A percentile compares a stretch with the other conserved stretches of the same genome.
phyloP scores from a whole-genome alignment of 2,113 vertebrate species.

The Thalassarche chlororhynchos region DNA sequence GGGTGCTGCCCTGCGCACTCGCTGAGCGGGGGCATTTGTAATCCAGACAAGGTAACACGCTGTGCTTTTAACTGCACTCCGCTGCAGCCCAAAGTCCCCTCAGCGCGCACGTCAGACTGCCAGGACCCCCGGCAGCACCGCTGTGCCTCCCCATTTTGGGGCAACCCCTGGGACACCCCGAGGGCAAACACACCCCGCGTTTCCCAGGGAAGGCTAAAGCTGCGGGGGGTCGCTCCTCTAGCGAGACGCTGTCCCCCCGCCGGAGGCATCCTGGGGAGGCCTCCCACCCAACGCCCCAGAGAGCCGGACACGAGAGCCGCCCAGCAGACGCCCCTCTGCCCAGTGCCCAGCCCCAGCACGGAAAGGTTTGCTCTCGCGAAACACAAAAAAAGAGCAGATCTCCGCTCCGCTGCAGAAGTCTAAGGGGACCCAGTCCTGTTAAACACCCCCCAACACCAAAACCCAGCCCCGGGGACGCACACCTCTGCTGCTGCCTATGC shows the following conservation, averaged over 20 bases:
- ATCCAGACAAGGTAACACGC: not conserved
- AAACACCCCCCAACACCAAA: not conserved
- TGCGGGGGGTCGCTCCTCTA: not conserved
- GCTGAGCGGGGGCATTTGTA: not conserved
- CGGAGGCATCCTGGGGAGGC: not conserved
- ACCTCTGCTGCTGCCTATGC: not conserved
- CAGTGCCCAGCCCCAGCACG: not conserved
- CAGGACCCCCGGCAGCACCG: not conserved
- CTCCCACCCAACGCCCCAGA: not conserved
- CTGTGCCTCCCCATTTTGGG: not conserved
- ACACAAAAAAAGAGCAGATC: not conserved
- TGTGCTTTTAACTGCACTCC: no score
- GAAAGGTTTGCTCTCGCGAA: not conserved
- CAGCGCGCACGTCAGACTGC: rapidly evolving
- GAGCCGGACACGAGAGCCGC: rapidly evolving
- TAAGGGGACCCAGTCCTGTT: not conserved
- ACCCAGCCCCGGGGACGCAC: not conserved
- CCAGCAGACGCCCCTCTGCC: not conserved
- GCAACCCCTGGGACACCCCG: not conserved
- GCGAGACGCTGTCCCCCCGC: not conserved
- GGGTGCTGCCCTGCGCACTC: not conserved
- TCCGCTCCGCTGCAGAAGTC: not conserved
- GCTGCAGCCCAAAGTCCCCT: not conserved
- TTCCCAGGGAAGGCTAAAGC: not conserved
- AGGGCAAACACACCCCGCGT: rapidly evolving